These are phyloP conservation scores for Aphaenogaster floridana DNA, from an alignment of 1,140 invertebrate species.

Conservation along the genomic window DNA sequence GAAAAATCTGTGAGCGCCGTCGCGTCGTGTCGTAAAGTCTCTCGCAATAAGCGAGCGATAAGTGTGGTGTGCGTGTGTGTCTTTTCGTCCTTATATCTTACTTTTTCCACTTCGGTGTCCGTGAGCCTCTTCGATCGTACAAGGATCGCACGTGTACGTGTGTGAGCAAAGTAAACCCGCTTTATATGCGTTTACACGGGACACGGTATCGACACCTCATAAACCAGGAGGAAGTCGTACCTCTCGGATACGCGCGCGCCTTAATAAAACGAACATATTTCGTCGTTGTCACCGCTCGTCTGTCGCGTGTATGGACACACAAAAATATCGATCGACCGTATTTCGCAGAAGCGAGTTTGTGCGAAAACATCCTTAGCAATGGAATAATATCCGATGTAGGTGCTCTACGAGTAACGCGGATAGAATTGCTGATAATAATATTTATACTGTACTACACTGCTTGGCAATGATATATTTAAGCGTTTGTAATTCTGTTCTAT, in stretches of 20 bases:
- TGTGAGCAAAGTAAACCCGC: slow-evolving; percentile 64
- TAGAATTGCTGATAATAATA: slow-evolving; percentile 23
- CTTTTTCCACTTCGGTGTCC: slow-evolving; percentile 23
- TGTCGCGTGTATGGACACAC: slow-evolving; percentile 24
- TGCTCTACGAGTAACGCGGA: neutral
- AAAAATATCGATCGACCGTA: slow-evolving; percentile 66
- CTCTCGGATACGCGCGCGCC: slow-evolving; percentile 58
- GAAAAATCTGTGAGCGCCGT: slow-evolving; percentile 35
- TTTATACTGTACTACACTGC: slow-evolving; percentile 1
- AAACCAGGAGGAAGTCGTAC: slow-evolving; percentile 75
- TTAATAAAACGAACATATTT: slow-evolving; percentile 73
- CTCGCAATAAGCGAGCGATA: slow-evolving; percentile 57
- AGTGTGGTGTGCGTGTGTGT: slow-evolving; percentile 13
- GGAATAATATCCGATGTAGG: slow-evolving; percentile 23
- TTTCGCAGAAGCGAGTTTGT: neutral
- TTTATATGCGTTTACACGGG: slow-evolving; percentile 71
- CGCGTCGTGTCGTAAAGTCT: slow-evolving; percentile 46
- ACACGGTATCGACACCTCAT: slow-evolving; percentile 74
- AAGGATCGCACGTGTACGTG: slow-evolving; percentile 29
- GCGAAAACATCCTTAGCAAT: slow-evolving; percentile 31
- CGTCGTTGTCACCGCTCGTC: slow-evolving; percentile 48
- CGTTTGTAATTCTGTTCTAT: neutral
- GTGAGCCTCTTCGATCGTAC: slow-evolving; percentile 46
- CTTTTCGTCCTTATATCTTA: slow-evolving; percentile 53
- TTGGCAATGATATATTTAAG: neutral